Evolutionary conservation across 37 sponge, comb jelly and placozoan genomes (phyloP).

Genomic region (Mnemiopsis leidyi): DNA sequence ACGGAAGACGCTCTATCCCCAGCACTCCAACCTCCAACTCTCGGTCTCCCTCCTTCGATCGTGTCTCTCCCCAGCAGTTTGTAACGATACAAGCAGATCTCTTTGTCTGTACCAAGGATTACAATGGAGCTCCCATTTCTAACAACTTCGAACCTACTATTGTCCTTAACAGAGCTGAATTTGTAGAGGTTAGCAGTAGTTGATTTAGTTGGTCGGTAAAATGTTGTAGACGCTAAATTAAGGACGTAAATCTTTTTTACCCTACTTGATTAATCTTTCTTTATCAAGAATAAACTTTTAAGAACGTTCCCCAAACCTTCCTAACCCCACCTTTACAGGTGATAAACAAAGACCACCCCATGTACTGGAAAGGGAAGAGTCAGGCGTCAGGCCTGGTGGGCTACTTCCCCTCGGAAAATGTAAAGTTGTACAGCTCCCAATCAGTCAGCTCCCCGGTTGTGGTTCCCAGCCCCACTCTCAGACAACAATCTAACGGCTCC

Average conservation of each 20-base stretch:
- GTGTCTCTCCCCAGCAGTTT: slow-evolving; percentile 16
- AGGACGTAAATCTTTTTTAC: too few species aligned
- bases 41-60: slow-evolving; percentile 29
- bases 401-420: slow-evolving; percentile 49
- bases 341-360: slow-evolving; percentile 38
- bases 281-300: too few species aligned
- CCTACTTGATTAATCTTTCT: too few species aligned
- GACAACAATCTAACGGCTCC: background rate
- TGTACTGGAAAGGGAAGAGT: slow-evolving; percentile 64
- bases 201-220: too few species aligned
- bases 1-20: slow-evolving; percentile 55
- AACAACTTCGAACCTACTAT: slow-evolving; percentile 50
- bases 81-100: slow-evolving; percentile 50
- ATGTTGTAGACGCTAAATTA: too few species aligned
- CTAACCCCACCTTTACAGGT: background rate
- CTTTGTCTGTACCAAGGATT: slow-evolving; percentile 48
- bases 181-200: slow-evolving; percentile 35
- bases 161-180: slow-evolving; percentile 29
- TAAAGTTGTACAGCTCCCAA: slow-evolving; percentile 7
- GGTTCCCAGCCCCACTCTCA: background rate
- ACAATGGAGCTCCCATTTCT: background rate
- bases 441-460: background rate
- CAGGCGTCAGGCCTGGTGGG: slow-evolving; percentile 24
- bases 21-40: background rate
- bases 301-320: too few species aligned